Conservation (phyloP, 2,888 invertebrate species). For the Plagodis dolabraria region DNA sequence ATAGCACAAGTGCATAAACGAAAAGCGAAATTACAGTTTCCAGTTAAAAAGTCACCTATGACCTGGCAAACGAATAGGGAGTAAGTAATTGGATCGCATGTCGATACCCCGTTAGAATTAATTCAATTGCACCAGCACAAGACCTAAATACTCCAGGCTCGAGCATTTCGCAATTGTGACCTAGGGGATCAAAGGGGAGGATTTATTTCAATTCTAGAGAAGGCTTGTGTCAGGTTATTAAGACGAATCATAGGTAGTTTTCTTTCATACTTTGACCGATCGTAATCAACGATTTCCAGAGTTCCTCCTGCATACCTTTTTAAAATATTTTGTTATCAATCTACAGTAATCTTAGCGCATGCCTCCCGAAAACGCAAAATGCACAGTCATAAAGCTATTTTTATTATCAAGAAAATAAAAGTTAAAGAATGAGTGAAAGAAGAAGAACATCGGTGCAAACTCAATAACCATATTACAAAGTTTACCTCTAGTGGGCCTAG, state of each 20-base stretch:
- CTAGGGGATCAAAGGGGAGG: background rate
- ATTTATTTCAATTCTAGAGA: background rate
- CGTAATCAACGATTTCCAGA: no score
- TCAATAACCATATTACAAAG: no score
- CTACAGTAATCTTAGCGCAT: no score
- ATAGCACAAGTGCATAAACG: background rate
- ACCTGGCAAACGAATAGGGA: conserved; percentile 4
- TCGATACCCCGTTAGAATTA: conserved; percentile 20
- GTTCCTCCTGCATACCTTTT: no score
- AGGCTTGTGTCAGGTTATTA: background rate
- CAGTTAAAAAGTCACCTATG: conserved; percentile 5
- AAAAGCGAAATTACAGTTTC: background rate
- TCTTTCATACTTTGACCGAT: no score
- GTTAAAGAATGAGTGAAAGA: no score
- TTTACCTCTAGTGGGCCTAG: no score
- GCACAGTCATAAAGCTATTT: no score
- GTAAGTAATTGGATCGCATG: conserved; percentile 19
- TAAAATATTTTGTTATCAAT: no score
- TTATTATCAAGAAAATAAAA: no score
- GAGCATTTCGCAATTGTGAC: conserved; percentile 15
- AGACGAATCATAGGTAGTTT: background rate
- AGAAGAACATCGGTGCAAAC: no score
- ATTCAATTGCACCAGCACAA: conserved; percentile 16
- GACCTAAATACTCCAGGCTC: conserved; percentile 21
- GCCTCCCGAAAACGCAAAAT: no score